These are phyloP conservation scores for Amazona vittata DNA, from an alignment of 2,113 vertebrate genomes.

Conservation along the genomic window DNA sequence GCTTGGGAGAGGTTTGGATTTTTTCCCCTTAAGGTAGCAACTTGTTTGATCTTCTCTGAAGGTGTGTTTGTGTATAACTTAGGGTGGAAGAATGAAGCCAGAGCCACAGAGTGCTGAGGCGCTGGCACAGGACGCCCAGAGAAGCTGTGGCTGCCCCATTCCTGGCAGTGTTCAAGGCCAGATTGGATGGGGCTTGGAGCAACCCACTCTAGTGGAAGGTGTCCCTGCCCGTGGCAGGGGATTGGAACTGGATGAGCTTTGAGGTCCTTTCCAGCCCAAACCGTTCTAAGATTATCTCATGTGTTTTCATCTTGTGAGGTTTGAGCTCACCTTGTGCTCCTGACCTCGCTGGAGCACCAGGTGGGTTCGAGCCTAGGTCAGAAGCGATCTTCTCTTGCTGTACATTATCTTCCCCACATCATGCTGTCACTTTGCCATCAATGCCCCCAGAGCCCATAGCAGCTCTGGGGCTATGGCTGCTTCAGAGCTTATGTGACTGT, in stretches of 20 bases:
- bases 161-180: neutral
- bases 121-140: neutral
- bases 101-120: neutral
- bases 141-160: neutral
- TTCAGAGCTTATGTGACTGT: neutral
- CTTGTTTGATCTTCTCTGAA: neutral
- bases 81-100: neutral
- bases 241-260: neutral
- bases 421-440: neutral
- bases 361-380: neutral
- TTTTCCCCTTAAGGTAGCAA: neutral
- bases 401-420: neutral
- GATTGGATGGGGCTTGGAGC: neutral
- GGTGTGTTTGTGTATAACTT: neutral
- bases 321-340: neutral
- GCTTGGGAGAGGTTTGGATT: neutral
- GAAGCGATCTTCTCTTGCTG: neutral
- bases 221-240: neutral
- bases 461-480: neutral
- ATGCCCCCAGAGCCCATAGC: neutral
- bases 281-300: neutral
- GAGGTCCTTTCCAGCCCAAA: neutral
- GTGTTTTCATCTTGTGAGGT: neutral
- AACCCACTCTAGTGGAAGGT: neutral
- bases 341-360: neutral